Conservation (phyloP, 1,140 invertebrate species). For the Lepidostoma basale region DNA sequence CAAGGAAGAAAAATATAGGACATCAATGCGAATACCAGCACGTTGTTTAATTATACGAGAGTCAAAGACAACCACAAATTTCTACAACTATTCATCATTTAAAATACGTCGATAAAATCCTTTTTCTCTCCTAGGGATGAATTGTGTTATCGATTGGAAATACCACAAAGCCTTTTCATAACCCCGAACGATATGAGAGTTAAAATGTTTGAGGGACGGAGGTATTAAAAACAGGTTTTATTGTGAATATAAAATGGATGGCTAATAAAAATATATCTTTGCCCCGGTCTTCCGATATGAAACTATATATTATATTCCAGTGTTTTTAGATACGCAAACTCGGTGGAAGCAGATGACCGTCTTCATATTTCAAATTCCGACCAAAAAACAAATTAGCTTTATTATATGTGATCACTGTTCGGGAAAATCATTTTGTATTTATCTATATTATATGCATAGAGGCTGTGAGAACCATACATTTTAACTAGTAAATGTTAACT, state of each 20-base stretch:
- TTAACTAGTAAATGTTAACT: no score
- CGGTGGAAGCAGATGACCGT: no score
- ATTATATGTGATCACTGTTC: no score
- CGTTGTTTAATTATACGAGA: background rate
- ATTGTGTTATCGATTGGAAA: constrained; percentile 22
- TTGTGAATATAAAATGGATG: constrained; percentile 14
- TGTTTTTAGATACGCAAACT: no score
- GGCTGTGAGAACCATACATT: no score
- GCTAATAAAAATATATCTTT: constrained; percentile 20
- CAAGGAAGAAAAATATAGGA: background rate
- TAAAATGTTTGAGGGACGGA: constrained; percentile 2
- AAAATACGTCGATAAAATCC: background rate
- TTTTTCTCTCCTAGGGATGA: background rate
- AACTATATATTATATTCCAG: no score
- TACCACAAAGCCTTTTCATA: constrained; percentile 18
- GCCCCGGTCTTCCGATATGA: background rate
- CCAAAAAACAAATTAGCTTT: no score
- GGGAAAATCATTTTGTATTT: no score
- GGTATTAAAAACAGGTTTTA: constrained; percentile 15
- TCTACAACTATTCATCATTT: background rate
- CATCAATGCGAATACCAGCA: background rate
- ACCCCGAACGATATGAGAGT: constrained; percentile 14
- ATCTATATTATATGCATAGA: no score
- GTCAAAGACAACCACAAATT: background rate
- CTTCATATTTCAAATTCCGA: no score